Conservation (phyloP, 1,140 invertebrate species). For the Bombus consobrinus region DNA sequence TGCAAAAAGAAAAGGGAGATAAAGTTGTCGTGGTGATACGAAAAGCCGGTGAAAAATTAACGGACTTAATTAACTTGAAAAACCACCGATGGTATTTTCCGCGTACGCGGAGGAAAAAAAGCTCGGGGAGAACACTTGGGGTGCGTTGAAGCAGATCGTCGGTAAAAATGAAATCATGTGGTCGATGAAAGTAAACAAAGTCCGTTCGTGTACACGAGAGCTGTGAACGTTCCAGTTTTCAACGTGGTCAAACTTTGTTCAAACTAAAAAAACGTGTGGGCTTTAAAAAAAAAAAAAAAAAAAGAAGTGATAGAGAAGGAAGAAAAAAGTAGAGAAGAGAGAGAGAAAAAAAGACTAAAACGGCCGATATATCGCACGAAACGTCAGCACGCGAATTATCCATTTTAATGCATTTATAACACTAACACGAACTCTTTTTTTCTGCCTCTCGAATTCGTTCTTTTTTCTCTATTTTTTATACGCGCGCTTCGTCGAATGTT, state of each 20-base stretch:
- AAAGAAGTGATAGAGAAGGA: too few relatives aligned
- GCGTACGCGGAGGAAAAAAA: neutral
- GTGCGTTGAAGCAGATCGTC: slow-evolving; percentile 21
- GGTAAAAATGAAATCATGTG: slow-evolving; percentile 38
- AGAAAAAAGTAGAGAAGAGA: neutral
- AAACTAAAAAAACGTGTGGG: slow-evolving; percentile 20
- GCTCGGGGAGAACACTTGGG: neutral
- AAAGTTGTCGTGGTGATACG: neutral
- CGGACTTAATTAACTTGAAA: slow-evolving; percentile 13
- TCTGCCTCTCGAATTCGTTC: neutral
- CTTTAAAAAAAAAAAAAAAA: neutral
- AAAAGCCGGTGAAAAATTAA: neutral
- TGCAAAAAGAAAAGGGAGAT: neutral
- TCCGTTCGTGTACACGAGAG: slow-evolving; percentile 23
- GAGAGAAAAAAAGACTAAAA: neutral
- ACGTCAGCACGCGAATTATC: slow-evolving; percentile 11
- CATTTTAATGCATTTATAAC: slow-evolving; percentile 21
- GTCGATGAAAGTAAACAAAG: slow-evolving; percentile 36
- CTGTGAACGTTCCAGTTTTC: slow-evolving; percentile 20
- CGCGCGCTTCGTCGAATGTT: neutral
- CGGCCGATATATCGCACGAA: neutral
- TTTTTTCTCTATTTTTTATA: neutral
- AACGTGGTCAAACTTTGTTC: slow-evolving; percentile 34
- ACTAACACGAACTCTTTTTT: slow-evolving; percentile 7
- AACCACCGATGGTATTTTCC: neutral